Percentiles rank a stretch among this genome's conserved stretches.
Conservation (phyloP, 2,113 vertebrate genomes). For the Mastomys coucha region DNA sequence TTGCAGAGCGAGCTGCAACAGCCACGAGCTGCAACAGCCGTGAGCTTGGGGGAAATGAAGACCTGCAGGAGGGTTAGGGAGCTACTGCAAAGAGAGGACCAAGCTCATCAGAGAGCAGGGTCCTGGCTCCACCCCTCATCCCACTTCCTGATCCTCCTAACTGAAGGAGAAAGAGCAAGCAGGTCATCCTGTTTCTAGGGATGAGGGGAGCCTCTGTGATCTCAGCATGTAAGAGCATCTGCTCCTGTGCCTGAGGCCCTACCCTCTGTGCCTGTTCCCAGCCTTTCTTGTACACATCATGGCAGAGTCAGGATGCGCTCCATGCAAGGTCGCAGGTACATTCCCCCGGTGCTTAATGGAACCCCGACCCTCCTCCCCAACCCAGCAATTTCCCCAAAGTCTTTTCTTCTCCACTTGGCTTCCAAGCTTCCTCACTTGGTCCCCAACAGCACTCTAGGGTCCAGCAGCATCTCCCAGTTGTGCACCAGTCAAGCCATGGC, state of each 20-base stretch:
- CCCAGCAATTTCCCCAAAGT: background rate
- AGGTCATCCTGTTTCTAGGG: fast-evolving
- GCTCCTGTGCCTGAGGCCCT: background rate
- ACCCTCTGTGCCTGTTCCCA: no score
- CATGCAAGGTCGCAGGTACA: fast-evolving
- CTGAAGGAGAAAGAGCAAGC: background rate
- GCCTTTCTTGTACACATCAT: background rate
- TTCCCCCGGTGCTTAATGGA: background rate
- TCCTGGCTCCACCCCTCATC: background rate
- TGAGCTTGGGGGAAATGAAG: background rate
- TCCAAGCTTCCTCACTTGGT: background rate
- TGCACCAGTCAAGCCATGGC: background rate
- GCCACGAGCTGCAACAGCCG: fast-evolving
- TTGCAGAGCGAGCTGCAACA: background rate
- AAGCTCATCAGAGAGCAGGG: background rate
- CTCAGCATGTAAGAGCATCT: no score
- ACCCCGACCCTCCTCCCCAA: no score
- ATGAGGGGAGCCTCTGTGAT: background rate
- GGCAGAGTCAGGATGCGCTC: background rate
- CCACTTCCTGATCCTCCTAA: background rate
- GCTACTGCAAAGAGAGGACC: background rate
- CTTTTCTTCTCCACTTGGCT: background rate
- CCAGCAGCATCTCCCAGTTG: background rate
- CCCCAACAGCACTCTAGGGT: background rate
- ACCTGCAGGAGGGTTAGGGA: fast-evolving